Base-by-base conservation (phyloP, 2,888 invertebrate species). In the Spodoptera littoralis region DNA sequence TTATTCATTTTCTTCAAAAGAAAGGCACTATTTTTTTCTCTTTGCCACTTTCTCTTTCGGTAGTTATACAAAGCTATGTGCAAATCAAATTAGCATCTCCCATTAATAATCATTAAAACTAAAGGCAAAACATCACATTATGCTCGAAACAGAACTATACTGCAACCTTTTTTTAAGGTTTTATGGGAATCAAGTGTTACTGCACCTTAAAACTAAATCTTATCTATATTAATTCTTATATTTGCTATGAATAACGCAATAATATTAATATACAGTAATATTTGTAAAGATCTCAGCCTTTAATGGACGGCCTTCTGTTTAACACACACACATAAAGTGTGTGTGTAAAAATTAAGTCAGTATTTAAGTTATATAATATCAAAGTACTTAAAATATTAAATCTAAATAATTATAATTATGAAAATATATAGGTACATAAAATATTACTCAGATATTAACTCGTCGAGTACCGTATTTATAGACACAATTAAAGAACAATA, bases 231-330 rank as follows among this genome's bases (percentile, higher is more conserved):
- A 53, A 11, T 27, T 50, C 36, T 53, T 45, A 59, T 22, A 63
- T 13, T 58, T 30, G 12, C 27, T 42, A 36, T 27, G 8, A 44
- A 60, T 45, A 12, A 58, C 30, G 46, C 46, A 47, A 58, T 48
- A 53, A 60, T 30, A 64, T 60, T 46, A 53, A 60, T 30, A 64
- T 60, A 58, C 53, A 54, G 53, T 22, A 9, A 18, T 60, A 65
- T 11, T 54, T 41, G 46, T 60, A 73, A 51, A 61, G 30, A 2
- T 44, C 53, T 77, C 80, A 84, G 82, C 79, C 83, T 81, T 76
- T 65, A 75, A 73, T 84, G 81, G 80, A 83, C 84, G 82, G 83
- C 68, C 67, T 70, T 54, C 2, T 41, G 67, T 56, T 60, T 30
- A n/a, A 27, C n/a, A 60, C 54, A 18, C 51, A 24, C n/a, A 44